These are phyloP conservation scores for Cheilosia impressa DNA, from an alignment of 2,888 invertebrate genomes.

Conservation along the genomic window DNA sequence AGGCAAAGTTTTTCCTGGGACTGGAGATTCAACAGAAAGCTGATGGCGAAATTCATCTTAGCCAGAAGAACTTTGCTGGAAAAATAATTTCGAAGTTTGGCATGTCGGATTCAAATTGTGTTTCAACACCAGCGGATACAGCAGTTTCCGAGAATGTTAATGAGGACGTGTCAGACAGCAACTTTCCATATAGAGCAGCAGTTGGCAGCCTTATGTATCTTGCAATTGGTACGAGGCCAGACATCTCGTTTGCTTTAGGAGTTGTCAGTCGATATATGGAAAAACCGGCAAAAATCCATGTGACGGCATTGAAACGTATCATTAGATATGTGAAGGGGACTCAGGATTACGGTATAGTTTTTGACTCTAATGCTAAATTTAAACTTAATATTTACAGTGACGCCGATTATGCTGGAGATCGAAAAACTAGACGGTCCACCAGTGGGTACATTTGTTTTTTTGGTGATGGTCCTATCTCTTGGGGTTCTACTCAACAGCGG, in stretches of 20 bases:
- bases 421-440: constrained; percentile 19
- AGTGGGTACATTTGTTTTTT: constrained; percentile 17
- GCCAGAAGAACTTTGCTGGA: background rate
- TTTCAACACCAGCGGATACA: constrained; percentile 19
- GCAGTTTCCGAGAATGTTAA: background rate
- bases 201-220: constrained; percentile 56
- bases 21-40: constrained; percentile 23
- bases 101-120: background rate
- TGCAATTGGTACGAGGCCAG: constrained; percentile 38
- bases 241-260: constrained; percentile 48
- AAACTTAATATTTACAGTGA: constrained; percentile 20
- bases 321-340: constrained; percentile 53
- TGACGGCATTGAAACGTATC: too few species aligned
- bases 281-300: constrained; percentile 18
- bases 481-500: too few species aligned
- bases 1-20: constrained; percentile 40
- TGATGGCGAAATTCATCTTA: background rate
- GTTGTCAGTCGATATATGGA: constrained; percentile 37
- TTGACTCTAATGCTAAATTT: background rate
- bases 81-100: background rate
- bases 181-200: constrained; percentile 45
- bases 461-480: too few species aligned
- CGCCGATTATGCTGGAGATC: constrained; percentile 17
- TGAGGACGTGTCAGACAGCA: background rate
- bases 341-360: constrained; percentile 23